Base-by-base conservation (phyloP, 64 coral and sea anemone genomes). In the Montipora efflorescens region DNA sequence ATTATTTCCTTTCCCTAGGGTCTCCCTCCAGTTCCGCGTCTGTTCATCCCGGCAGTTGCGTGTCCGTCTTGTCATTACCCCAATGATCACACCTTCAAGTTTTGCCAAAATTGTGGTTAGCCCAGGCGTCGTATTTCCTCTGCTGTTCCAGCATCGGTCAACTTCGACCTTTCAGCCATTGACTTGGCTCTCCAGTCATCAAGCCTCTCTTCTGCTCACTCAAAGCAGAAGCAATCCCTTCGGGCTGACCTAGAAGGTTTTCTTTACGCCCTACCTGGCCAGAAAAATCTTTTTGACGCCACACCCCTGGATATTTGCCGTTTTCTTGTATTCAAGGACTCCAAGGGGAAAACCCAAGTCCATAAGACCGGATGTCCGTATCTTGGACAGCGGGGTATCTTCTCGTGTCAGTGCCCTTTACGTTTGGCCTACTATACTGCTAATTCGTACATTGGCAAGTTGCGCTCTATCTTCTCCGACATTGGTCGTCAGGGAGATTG, bases 371-470 rank as follows among this genome's bases (percentile, higher is more conserved):
- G 23, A 23, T 23, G 23, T 23, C 23, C 23, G 0, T 23, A 23
- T 23, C 23, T 23, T 23, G 23, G 23, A 23, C 23, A 23, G 23
- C 23, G 23, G 23, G 23, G 23, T 23, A 23, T 23, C 23, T 23
- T 23, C 23, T 23, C 23, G 23, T 23, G 23, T 23, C 23, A 23
- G 23, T 23, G 23, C 23, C 82, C 82, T 43, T 48, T 78, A 8
- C 57, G 75, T 51, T 48, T 94, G 5, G 67, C 79, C 0, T 90
- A 85, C 44, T 50, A 15, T 8, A 95, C 93, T 0, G 80, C 87
- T 49, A 80, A 95, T 44, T 95, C 87, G 3, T 90, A 95, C n/a
- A 90, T 90, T 77, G 87, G 93, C 0, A 95, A 95, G 48, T 50
- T 93, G 7, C 48, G 73, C 15, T 75, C 74, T 66, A 87, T 93